Base-by-base conservation (phyloP, 2,888 invertebrate genomes). In the Augochlorella aurata region DNA sequence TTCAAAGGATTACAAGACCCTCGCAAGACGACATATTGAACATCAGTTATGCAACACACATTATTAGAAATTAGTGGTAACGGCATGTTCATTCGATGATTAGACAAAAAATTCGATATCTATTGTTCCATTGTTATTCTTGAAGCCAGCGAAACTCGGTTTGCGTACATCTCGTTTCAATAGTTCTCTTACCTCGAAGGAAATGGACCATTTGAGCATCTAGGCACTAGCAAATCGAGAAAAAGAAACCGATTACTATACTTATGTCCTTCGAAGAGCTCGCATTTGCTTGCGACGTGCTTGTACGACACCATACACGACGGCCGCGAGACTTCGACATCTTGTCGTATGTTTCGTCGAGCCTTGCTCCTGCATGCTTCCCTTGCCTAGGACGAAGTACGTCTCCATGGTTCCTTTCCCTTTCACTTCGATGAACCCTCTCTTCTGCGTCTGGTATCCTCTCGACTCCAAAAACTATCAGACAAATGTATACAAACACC, bases 361-460 rank as follows among this genome's bases (percentile, higher is more conserved):
- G 85, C 95, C 95, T 63, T 95, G 95, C 16, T 95, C 94, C 50
- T 95, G 94, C 24, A 95, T 94, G 10, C 95, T 94, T 77, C 96
- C 95, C 67, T 96, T 95, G 24, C 97, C 97, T 71, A 96, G 94
- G 74, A 99, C 97, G 94, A 97, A 98, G 94, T 97, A 98, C n/a
- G 98, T 99, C 93, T 98, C 97, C 98, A 99, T 98, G 87, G 96
- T 96, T 0, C 99, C 99, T 94, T 99, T 99, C 81, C 99, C 99
- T 93, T 99, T 99, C 47, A 99, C 98, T 82, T 97, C 96, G 77
- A 99, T 96, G 77, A 96, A 94, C 0, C 99, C 99, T n/a, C 99
- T 96, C 89, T 96, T 95, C 89, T 96, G 95, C 58, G 97, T 94
- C 84, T 95, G 95, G 93, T 97, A 98, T 2, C 97, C 97, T 81